These are phyloP conservation scores for Montifringilla adamsi DNA, from an alignment of 2,113 vertebrate species.

Conservation along the genomic window DNA sequence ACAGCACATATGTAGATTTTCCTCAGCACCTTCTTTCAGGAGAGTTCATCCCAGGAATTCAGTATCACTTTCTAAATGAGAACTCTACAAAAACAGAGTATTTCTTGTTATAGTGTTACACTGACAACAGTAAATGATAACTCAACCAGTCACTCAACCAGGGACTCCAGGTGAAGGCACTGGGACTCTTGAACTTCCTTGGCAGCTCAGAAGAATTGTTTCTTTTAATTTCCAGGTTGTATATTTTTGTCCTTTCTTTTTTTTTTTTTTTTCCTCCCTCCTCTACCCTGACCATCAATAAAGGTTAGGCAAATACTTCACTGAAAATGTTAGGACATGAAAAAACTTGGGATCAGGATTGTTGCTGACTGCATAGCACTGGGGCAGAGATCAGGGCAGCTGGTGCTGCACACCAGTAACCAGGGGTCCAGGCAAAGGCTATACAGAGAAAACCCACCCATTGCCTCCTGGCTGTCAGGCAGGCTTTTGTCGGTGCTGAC, in stretches of 20 bases:
- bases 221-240: not conserved
- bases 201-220: not conserved
- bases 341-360: not conserved
- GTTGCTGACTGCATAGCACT: not conserved
- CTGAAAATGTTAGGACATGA: not conserved
- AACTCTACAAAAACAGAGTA: not conserved
- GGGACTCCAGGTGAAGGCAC: not conserved
- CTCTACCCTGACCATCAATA: not conserved
- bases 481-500: not conserved
- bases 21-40: not conserved
- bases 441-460: not conserved
- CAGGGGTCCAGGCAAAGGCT: not conserved
- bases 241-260: not conserved
- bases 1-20: not conserved
- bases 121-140: not conserved
- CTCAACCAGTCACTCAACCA: not conserved
- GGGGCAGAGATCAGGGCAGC: not conserved
- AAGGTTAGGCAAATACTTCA: fast-evolving
- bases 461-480: not conserved
- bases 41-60: not conserved
- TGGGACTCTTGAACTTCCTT: not conserved
- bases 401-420: not conserved
- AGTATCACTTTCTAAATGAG: not conserved
- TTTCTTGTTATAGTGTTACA: not conserved
- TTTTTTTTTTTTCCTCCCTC: not conserved